Evolutionary conservation across 1,140 invertebrate genomes (phyloP).

Genomic region (Drosophila ficusphila): DNA sequence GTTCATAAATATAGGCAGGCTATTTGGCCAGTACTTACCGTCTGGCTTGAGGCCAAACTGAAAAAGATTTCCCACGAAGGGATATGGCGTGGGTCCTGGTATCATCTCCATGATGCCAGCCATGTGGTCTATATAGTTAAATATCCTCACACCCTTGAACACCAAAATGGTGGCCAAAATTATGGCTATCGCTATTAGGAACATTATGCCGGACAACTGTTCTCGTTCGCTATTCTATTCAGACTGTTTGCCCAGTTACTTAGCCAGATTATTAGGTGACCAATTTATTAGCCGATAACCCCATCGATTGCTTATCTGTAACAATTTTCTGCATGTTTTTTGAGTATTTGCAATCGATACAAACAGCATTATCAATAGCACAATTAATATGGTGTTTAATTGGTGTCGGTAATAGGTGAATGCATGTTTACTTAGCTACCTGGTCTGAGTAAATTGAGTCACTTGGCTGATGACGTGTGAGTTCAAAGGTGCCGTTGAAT

Average conservation of each 20-base stretch:
- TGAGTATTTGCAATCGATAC: conserved; percentile 8
- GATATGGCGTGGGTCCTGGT: conserved; percentile 77
- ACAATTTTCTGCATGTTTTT: conserved; percentile 9
- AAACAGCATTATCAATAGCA: conserved; percentile 13
- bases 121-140: conserved; percentile 78
- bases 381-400: conserved; percentile 39
- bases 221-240: conserved; percentile 17
- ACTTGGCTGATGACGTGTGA: conserved; percentile 41
- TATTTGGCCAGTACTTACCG: conserved; percentile 46
- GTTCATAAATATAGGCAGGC: conserved; percentile 71
- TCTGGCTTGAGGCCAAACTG: conserved; percentile 79
- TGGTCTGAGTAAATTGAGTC: conserved; percentile 32
- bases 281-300: conserved; percentile 37
- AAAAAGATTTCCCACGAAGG: conserved; percentile 78
- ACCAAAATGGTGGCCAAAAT: conserved; percentile 67
- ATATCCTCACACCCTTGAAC: conserved; percentile 72
- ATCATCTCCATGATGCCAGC: conserved; percentile 83
- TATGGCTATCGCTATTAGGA: conserved; percentile 64
- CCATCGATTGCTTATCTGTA: conserved; percentile 49
- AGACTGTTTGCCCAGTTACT: conserved; percentile 31
- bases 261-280: conserved; percentile 21
- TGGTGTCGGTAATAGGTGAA: conserved; percentile 9
- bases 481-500: conserved; percentile 48
- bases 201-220: conserved; percentile 49
- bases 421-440: conserved; percentile 2